phyloP scores from a whole-genome alignment of 2,797 vertebrate species.

The Mormyrops boulengeri region DNA sequence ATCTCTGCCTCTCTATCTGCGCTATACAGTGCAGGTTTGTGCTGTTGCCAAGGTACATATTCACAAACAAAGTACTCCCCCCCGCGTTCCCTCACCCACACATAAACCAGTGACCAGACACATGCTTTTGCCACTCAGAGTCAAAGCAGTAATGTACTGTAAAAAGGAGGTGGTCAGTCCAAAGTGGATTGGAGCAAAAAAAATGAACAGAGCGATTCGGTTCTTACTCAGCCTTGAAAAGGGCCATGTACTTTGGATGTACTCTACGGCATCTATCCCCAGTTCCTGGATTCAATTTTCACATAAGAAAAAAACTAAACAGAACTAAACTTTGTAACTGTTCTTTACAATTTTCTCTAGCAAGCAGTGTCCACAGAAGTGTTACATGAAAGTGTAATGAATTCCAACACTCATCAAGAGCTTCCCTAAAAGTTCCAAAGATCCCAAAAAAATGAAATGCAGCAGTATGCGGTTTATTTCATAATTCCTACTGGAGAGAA shows the following conservation, averaged over 20 bases:
- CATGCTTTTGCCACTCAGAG: neutral
- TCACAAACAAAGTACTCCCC: neutral
- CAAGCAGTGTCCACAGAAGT: neutral
- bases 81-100: neutral
- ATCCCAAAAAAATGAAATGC: neutral
- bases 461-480: neutral
- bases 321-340: neutral
- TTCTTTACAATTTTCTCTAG: neutral
- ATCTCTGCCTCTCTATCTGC: neutral
- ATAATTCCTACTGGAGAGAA: neutral
- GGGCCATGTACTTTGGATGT: neutral
- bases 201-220: neutral
- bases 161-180: neutral
- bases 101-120: neutral
- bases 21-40: neutral
- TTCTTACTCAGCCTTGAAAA: neutral
- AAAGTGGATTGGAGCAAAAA: neutral
- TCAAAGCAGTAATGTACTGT: neutral
- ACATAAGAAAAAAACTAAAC: neutral
- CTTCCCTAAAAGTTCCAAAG: neutral
- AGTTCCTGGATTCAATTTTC: neutral
- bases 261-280: neutral
- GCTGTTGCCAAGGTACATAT: conserved; percentile 9
- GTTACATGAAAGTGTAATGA: neutral
- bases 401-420: neutral